phyloP scores from a whole-genome alignment of 2,888 invertebrate species.

The Trichopria drosophilae region DNA sequence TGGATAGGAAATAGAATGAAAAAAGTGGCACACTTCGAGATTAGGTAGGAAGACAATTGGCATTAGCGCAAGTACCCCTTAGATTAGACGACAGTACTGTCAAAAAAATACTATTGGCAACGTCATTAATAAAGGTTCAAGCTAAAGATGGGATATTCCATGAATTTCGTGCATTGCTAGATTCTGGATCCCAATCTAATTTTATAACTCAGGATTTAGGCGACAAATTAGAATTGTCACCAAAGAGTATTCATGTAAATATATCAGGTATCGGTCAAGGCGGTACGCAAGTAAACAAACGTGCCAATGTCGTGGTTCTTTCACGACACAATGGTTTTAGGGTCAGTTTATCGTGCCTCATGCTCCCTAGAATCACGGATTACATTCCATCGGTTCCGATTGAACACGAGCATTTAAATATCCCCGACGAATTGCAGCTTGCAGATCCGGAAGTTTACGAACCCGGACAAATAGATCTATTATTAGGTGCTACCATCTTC shows the following conservation, averaged over 20 bases:
- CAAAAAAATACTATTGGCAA: too few relatives aligned
- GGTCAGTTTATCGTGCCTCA: too few relatives aligned
- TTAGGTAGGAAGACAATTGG: too few relatives aligned
- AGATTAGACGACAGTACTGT: too few relatives aligned
- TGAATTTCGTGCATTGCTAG: background rate
- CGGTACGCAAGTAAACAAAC: background rate
- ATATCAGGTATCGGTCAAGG: constrained; percentile 1
- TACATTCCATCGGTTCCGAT: background rate
- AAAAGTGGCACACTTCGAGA: too few relatives aligned
- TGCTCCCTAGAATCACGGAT: too few relatives aligned
- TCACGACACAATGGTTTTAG: too few relatives aligned
- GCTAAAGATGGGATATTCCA: background rate
- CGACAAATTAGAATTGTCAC: background rate
- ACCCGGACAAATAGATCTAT: background rate
- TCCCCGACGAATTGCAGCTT: constrained; percentile 2
- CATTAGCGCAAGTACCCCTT: too few relatives aligned
- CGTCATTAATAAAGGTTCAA: background rate
- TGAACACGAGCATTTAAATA: background rate
- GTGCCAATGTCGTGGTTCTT: background rate
- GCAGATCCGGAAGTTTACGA: constrained; percentile 1
- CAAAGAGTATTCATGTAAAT: background rate
- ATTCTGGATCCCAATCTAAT: too few relatives aligned
- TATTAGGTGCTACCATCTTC: background rate
- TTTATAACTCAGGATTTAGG: background rate
- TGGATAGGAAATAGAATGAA: too few relatives aligned